phyloP scores from a whole-genome alignment of 1,140 invertebrate species.

The Nasonia giraulti region DNA sequence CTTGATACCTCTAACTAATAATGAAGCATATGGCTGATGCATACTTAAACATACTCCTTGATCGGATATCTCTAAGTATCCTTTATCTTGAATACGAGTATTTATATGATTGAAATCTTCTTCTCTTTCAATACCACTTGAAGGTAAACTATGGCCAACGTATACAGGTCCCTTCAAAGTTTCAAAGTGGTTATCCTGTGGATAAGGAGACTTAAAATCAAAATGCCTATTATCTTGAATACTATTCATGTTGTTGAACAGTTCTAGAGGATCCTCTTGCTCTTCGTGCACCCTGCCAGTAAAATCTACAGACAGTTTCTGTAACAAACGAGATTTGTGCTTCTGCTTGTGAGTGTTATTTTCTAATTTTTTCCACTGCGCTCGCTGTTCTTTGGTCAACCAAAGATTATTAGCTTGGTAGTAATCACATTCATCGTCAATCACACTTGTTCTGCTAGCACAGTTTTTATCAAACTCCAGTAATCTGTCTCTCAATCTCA shows the following conservation, averaged over 20 bases:
- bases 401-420: constrained; percentile 89
- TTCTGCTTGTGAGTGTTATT: constrained; percentile 81
- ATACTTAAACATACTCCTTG: constrained; percentile 92
- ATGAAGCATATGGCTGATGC: constrained; percentile 96
- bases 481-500: constrained; percentile 45
- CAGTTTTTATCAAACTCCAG: constrained; percentile 64
- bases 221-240: constrained; percentile 38
- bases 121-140: not conserved
- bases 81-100: constrained; percentile 84
- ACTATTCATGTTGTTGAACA: constrained; percentile 51
- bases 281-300: constrained; percentile 79
- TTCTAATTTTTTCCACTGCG: constrained; percentile 82
- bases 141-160: constrained; percentile 20
- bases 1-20: constrained; percentile 94
- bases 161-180: constrained; percentile 25
- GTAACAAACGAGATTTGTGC: constrained; percentile 80
- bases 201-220: not conserved
- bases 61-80: constrained; percentile 91
- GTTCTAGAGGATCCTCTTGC: constrained; percentile 58
- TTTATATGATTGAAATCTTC: not conserved
- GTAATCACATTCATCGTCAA: constrained; percentile 97
- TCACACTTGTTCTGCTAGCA: constrained; percentile 89
- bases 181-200: not conserved
- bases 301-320: constrained; percentile 89
- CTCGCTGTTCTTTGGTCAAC: constrained; percentile 83